Evolutionary conservation across 1,140 invertebrate genomes (phyloP).

Genomic region (Neodiprion fabricii): DNA sequence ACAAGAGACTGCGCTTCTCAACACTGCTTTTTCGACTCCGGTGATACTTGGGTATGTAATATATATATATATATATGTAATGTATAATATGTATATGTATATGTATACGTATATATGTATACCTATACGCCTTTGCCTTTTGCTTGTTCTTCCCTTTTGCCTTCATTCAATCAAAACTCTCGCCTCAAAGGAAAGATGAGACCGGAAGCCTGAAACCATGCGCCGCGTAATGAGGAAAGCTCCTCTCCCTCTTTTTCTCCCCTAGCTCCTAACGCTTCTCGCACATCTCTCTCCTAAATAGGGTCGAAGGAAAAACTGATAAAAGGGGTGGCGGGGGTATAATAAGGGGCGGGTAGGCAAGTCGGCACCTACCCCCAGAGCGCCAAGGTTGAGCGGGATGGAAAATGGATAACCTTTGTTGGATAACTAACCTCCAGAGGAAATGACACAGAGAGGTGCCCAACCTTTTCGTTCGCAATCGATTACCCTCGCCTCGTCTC

Average conservation of each 20-base stretch:
- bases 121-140: slow-evolving; percentile 22
- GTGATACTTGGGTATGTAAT: too few species aligned
- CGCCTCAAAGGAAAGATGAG: slow-evolving; percentile 44
- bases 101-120: too few species aligned
- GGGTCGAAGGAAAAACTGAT: neutral
- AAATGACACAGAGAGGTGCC: slow-evolving; percentile 1
- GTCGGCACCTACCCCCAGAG: neutral
- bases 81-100: too few species aligned
- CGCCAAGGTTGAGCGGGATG: neutral
- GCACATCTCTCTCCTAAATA: slow-evolving; percentile 3
- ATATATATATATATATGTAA: too few species aligned
- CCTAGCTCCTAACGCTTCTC: neutral
- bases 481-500: neutral
- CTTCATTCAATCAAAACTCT: slow-evolving; percentile 50
- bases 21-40: too few species aligned
- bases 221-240: slow-evolving; percentile 50
- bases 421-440: slow-evolving; percentile 14
- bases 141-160: slow-evolving; percentile 12
- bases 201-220: slow-evolving; percentile 43
- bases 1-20: too few species aligned
- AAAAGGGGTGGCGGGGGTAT: slow-evolving; percentile 27
- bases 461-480: slow-evolving; percentile 6
- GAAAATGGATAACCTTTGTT: slow-evolving; percentile 24
- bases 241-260: slow-evolving; percentile 19
- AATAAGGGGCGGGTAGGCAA: neutral